These are phyloP conservation scores for Cyrtorhinus lividipennis DNA, from an alignment of 1,140 invertebrate species.

Conservation along the genomic window DNA sequence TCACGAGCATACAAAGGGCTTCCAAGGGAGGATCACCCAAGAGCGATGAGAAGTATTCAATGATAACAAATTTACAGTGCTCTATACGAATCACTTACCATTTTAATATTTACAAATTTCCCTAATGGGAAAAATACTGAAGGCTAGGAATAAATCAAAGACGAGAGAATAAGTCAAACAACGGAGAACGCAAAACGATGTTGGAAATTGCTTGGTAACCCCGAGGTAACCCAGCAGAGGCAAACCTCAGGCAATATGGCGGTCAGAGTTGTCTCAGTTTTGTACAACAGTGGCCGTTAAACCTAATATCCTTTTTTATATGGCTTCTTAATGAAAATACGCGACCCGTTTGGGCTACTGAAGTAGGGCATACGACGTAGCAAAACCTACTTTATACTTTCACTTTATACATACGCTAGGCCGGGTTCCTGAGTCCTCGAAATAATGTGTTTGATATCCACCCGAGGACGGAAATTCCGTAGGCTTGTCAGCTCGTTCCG, in stretches of 20 bases:
- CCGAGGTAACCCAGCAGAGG: too few relatives aligned
- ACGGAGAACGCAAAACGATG: neutral
- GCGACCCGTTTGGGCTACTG: neutral
- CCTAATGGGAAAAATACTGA: neutral
- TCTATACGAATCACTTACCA: neutral
- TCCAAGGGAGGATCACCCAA: neutral
- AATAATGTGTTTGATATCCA: neutral
- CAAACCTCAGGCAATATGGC: neutral
- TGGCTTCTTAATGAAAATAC: neutral
- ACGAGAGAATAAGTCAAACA: neutral
- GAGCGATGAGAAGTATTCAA: neutral
- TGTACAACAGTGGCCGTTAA: neutral
- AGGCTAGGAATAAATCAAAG: neutral
- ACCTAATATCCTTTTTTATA: neutral
- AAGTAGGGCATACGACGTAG: too few relatives aligned
- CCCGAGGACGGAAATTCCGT: too few relatives aligned
- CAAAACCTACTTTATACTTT: too few relatives aligned
- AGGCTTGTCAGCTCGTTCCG: too few relatives aligned
- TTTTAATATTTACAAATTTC: neutral
- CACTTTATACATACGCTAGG: neutral
- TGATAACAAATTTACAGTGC: neutral
- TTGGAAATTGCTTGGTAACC: too few relatives aligned
- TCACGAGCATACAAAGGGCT: neutral
- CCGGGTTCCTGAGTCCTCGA: neutral
- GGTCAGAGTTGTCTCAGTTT: neutral